Evolutionary conservation across 2,888 invertebrate genomes (phyloP), one percentile per base, ranked within the genome.

Genomic region (Ryuthela nishihirai): DNA sequence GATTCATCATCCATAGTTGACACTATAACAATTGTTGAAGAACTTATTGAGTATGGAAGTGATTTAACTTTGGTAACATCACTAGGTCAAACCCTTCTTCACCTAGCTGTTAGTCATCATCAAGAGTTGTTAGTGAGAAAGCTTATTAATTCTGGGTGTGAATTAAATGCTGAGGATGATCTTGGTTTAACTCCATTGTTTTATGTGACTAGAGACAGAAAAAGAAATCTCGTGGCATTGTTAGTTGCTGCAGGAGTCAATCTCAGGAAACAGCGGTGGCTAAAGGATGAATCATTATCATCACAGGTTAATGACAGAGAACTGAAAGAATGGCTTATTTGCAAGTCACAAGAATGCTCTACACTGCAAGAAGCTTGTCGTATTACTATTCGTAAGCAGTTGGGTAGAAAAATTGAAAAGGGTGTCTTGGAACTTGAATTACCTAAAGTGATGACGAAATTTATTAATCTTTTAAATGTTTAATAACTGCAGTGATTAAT

Each of bases 171-270:
- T 26, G 46, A 60, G 25, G 69, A 70, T 50, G 53, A 58, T 23
- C 43, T 64, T 10, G 63, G 65, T 5, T 53, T 65, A 17, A 66
- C 68, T 5, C 69, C 70, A 7, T 56, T 73, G 26, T 70, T 69
- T 54, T 69, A 69, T 66, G 63, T 64, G 15, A 52, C 45, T 9
- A 56, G 36, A 24, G 55, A 54, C 15, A 56, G 55, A 10, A 62
- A 64, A 44, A 34, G 15, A 3, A 44, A 61, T 26, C 42, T 54
- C 17, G 38, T 39, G 15, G 12, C 6, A 10, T 23, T 41, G 15
- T 15, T 41, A 10, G 6, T 39, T 21, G 39, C 39, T 18, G 17
- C 21, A 3, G 39, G 39, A 21, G 7, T 18, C 7, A 21, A 39
- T 17, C 17, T 39, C 18, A 5, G 20, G 21, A 39, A 39, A 20